phyloP scores from a whole-genome alignment of 2,888 invertebrate genomes.

The Dicranocentrus wangi region DNA sequence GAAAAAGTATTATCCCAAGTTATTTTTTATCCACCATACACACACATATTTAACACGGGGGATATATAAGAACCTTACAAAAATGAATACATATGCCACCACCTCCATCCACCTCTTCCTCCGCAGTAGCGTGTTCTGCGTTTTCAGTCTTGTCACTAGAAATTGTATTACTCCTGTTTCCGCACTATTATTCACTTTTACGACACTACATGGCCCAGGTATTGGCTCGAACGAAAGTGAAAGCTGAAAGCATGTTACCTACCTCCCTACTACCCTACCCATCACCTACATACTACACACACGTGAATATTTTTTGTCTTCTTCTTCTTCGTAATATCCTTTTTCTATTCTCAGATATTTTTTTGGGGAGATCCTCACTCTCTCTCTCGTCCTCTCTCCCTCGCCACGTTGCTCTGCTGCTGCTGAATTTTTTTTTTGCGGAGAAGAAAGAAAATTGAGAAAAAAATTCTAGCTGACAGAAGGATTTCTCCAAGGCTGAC shows the following conservation, averaged over 20 bases:
- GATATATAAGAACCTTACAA: not conserved
- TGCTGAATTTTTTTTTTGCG: constrained; percentile 5
- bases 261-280: not conserved
- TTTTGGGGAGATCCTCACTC: too few species aligned
- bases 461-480: constrained; percentile 56
- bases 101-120: not conserved
- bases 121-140: not conserved
- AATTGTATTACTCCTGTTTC: constrained; percentile 53
- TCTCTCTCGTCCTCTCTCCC: not conserved
- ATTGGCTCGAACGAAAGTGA: not conserved
- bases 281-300: not conserved
- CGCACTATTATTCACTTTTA: constrained; percentile 58
- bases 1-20: too few species aligned
- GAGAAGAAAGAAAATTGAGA: constrained; percentile 34
- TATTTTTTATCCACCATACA: too few species aligned
- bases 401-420: not conserved
- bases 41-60: too few species aligned
- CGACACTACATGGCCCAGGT: constrained; percentile 1
- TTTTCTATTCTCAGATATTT: too few species aligned
- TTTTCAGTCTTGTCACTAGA: constrained; percentile 22
- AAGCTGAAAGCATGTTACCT: not conserved
- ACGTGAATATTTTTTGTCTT: not conserved
- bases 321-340: not conserved
- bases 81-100: not conserved
- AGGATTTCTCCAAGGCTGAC: constrained; percentile 57